Evolutionary conservation across 2,888 invertebrate species (phyloP).

Genomic region (Eubasilissa splendida): DNA sequence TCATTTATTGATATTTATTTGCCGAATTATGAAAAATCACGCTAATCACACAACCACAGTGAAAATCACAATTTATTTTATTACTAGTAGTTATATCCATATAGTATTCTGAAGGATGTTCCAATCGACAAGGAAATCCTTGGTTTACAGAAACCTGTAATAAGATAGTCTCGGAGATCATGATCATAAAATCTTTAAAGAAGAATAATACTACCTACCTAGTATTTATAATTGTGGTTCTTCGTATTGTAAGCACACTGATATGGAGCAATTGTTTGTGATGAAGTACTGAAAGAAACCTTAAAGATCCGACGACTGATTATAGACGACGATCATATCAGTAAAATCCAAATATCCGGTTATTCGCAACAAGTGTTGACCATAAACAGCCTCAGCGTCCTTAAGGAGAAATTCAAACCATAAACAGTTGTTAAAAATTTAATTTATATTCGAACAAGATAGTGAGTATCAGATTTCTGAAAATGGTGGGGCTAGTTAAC

Average conservation of each 20-base stretch:
- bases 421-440: slow-evolving; percentile 35
- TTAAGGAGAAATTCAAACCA: slow-evolving; percentile 34
- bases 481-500: slow-evolving; percentile 32
- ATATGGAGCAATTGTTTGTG: slow-evolving; percentile 2
- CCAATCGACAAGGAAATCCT: too few species aligned
- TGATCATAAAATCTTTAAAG: too few species aligned
- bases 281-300: neutral
- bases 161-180: too few species aligned
- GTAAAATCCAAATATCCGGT: slow-evolving; percentile 34
- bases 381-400: slow-evolving; percentile 34
- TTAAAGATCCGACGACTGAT: slow-evolving; percentile 4
- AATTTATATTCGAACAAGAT: slow-evolving; percentile 37
- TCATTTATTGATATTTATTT: too few species aligned
- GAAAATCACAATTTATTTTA: too few species aligned
- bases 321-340: slow-evolving; percentile 23
- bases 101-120: too few species aligned
- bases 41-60: too few species aligned
- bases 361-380: slow-evolving; percentile 22
- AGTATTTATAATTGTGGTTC: too few species aligned
- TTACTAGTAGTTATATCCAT: too few species aligned
- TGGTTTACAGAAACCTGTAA: too few species aligned
- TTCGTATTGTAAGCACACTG: neutral
- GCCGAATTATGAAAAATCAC: too few species aligned
- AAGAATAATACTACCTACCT: too few species aligned
- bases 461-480: slow-evolving; percentile 44